Percentiles rank a stretch among this genome's conserved stretches.
phyloP scores from a whole-genome alignment of 2,113 vertebrate species.

The Butorides virescens region DNA sequence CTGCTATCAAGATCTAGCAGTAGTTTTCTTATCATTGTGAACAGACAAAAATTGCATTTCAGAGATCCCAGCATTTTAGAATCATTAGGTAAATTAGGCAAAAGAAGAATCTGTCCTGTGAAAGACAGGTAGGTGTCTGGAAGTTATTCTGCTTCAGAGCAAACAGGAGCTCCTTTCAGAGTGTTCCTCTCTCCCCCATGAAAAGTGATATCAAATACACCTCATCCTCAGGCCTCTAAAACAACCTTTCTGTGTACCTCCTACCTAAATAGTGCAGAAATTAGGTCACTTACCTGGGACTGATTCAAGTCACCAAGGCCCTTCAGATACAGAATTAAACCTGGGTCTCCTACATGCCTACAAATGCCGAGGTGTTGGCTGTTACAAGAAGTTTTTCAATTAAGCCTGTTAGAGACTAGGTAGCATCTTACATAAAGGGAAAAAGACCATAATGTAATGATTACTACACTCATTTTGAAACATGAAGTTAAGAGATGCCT shows the following conservation, averaged over 20 bases:
- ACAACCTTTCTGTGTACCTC: not conserved
- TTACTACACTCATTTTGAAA: not conserved
- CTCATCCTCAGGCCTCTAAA: not conserved
- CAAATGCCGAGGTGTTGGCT: not conserved
- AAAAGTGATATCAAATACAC: not conserved
- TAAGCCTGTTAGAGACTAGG: not conserved
- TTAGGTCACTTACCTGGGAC: not conserved
- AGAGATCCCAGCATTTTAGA: not conserved
- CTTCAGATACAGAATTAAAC: not conserved
- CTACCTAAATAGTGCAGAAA: not conserved
- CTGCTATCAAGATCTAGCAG: not conserved
- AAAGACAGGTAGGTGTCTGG: not conserved
- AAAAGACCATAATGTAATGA: not conserved
- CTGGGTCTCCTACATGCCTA: not conserved
- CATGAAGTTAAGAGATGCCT: not conserved
- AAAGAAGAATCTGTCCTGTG: not conserved
- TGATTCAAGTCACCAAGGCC: not conserved
- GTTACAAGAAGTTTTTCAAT: not conserved
- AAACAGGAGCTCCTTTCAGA: not conserved
- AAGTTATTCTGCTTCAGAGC: not conserved
- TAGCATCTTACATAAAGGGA: not conserved
- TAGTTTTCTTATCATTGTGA: not conserved
- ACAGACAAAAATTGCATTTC: not conserved
- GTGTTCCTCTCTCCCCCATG: not conserved
- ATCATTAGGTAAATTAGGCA: not conserved